Evolutionary conservation across 2,113 vertebrate species (phyloP), one percentile per base, ranked within the genome.

Genomic region (Thamnaconus septentrionalis): DNA sequence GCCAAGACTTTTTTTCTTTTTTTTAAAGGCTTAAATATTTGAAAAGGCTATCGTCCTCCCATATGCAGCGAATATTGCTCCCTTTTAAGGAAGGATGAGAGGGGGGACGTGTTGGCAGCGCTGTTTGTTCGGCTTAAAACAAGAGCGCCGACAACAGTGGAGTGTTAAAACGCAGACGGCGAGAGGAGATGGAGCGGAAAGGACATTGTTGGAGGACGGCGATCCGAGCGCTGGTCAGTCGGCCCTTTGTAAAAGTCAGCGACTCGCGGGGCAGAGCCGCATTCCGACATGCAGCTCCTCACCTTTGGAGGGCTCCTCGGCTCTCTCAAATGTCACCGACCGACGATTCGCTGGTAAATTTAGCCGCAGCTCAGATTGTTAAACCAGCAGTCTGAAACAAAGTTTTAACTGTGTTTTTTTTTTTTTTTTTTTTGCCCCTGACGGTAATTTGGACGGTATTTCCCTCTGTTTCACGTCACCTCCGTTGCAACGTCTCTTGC

Each of bases 41-140:
- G n/a, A 59, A 59, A 78, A 75, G 57, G 66, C 49, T 64, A 62
- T 69, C 44, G 12, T 41, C 45, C 8, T 71, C 66, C 77, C 71
- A 51, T 46, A 50, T 56, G 61, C 53, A 51, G 44, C 31, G 67
- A 66, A 69, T 53, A 66, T 44, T 79, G 52, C 52, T 78, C 48
- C 63, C 8, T 65, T 79, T 71, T 46, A 66, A 54, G 49, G 67
- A 8, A 64, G 43, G 48, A 18, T 47, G 4, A 69, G 39, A 69
- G 31, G 59, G 18, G 51, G 31, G 54, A 18, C 8, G 53, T 66
- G 50, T 11, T 64, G 57, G 57, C 12, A 56, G 59, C 51, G 4
- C 41, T 48, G 18, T 31, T 31, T 31, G 18, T 31, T 31, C 18
- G 18, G 18, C 18, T 31, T 31, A 31, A 31, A 31, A 59, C 18